These are phyloP conservation scores for Mythimna loreyi DNA, from an alignment of 2,888 invertebrate genomes.

Conservation along the genomic window DNA sequence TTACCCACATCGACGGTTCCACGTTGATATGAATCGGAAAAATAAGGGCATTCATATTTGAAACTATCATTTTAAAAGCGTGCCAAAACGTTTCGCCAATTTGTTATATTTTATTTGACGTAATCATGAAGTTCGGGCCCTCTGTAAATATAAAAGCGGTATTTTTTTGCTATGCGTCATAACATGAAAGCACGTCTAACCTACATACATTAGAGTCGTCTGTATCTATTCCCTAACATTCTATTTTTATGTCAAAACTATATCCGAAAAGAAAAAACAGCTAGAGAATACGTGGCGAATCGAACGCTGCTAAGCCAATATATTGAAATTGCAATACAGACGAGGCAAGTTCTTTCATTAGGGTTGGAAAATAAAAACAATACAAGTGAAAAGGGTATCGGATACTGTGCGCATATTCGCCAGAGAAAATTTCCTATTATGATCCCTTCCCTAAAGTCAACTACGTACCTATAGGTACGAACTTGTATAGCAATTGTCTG, in stretches of 20 bases:
- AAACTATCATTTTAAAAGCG: conserved; percentile 51
- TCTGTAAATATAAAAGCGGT: conserved; percentile 23
- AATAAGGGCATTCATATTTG: conserved; percentile 42
- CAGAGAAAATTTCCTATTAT: conserved; percentile 89
- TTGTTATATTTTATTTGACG: conserved; percentile 50
- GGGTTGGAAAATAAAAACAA: conserved; percentile 90
- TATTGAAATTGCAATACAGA: conserved; percentile 86
- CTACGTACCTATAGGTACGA: conserved; percentile 79
- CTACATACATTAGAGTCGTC: conserved; percentile 48
- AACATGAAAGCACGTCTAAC: conserved; percentile 34
- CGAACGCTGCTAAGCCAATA: conserved; percentile 77
- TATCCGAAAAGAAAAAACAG: conserved; percentile 66
- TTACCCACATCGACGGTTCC: conserved; percentile 31
- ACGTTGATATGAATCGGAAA: conserved; percentile 49
- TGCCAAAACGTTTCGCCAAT: conserved; percentile 40
- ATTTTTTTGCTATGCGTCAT: conserved; percentile 19
- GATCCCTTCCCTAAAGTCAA: conserved; percentile 88
- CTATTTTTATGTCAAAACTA: conserved; percentile 64
- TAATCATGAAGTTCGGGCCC: conserved; percentile 21
- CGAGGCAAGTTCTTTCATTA: conserved; percentile 89
- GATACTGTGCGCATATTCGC: conserved; percentile 86
- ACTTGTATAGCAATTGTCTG: conserved; percentile 86
- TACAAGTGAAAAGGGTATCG: conserved; percentile 90
- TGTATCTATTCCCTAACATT: conserved; percentile 62
- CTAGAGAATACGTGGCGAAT: conserved; percentile 68